phyloP scores from a whole-genome alignment of 2,888 invertebrate species.

The Chesias legatella region DNA sequence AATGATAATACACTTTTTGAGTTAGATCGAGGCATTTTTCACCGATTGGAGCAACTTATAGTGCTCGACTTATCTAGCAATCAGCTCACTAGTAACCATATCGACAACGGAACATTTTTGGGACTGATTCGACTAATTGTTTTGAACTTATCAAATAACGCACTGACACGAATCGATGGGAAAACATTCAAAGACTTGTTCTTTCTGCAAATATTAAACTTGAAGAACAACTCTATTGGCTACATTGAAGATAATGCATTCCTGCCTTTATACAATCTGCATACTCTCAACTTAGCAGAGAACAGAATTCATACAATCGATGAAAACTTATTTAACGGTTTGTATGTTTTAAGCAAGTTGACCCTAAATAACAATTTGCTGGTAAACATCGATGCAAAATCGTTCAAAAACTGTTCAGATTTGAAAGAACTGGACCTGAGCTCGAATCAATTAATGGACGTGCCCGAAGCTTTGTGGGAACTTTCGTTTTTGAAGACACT shows the following conservation, averaged over 20 bases:
- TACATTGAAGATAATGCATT: conserved; percentile 94
- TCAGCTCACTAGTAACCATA: conserved; percentile 90
- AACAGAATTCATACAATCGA: conserved; percentile 91
- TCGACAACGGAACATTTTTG: conserved; percentile 91
- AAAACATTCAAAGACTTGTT: conserved; percentile 92
- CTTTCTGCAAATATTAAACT: conserved; percentile 91
- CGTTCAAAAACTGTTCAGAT: conserved; percentile 93
- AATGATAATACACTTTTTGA: conserved; percentile 92
- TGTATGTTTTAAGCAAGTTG: conserved; percentile 90
- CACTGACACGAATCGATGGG: conserved; percentile 90
- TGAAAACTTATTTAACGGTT: conserved; percentile 89
- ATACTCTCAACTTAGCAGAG: conserved; percentile 93
- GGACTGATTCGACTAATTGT: conserved; percentile 92
- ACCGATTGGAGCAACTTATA: conserved; percentile 90
- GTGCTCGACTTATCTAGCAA: conserved; percentile 92
- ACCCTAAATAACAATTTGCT: conserved; percentile 93
- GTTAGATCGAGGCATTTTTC: conserved; percentile 90
- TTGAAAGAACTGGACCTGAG: conserved; percentile 93
- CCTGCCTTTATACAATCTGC: conserved; percentile 91
- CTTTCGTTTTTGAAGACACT: conserved; percentile 91
- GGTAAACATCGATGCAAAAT: conserved; percentile 87
- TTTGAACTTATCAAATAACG: conserved; percentile 91
- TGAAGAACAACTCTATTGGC: conserved; percentile 93
- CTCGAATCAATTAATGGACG: conserved; percentile 89
- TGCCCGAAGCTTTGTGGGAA: conserved; percentile 91